These are phyloP conservation scores for Neelides sp. DNA, from an alignment of 1,140 invertebrate genomes.

Conservation along the genomic window DNA sequence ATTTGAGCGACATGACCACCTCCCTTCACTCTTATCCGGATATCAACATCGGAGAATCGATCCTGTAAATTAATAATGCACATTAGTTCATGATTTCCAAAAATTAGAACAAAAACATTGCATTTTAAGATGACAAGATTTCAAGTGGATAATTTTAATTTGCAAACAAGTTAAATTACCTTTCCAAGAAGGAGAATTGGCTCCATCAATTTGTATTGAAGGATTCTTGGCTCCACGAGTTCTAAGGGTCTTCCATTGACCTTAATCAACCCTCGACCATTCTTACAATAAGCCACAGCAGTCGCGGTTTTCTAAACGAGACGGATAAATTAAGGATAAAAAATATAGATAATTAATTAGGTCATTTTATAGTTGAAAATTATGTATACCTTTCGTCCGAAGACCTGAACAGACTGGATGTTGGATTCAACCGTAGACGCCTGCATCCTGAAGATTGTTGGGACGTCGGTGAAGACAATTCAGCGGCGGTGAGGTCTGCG, in stretches of 20 bases:
- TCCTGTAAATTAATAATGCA: constrained; percentile 49
- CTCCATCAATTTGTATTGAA: constrained; percentile 95
- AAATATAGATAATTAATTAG: constrained; percentile 5
- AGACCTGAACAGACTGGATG: constrained; percentile 93
- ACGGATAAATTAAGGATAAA: no score
- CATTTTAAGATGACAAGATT: no score
- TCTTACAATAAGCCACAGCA: constrained; percentile 94
- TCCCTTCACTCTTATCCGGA: constrained; percentile 90
- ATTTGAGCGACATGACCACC: constrained; percentile 98
- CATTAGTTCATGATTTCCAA: neutral
- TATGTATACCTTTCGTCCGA: constrained; percentile 96
- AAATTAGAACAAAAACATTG: no score
- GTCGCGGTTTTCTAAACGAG: constrained; percentile 88
- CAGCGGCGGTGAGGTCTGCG: no score
- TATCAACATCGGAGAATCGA: constrained; percentile 90
- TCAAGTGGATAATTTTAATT: no score
- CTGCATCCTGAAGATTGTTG: no score
- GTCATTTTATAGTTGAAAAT: no score
- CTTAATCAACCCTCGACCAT: constrained; percentile 74
- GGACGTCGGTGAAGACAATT: no score
- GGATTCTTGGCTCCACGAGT: constrained; percentile 81
- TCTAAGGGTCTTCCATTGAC: constrained; percentile 95
- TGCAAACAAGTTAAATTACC: constrained; percentile 38
- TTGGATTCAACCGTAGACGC: no score
- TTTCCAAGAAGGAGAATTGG: constrained; percentile 92